phyloP scores from a whole-genome alignment of 2,888 invertebrate genomes.

The Lepidochitona cinerea region DNA sequence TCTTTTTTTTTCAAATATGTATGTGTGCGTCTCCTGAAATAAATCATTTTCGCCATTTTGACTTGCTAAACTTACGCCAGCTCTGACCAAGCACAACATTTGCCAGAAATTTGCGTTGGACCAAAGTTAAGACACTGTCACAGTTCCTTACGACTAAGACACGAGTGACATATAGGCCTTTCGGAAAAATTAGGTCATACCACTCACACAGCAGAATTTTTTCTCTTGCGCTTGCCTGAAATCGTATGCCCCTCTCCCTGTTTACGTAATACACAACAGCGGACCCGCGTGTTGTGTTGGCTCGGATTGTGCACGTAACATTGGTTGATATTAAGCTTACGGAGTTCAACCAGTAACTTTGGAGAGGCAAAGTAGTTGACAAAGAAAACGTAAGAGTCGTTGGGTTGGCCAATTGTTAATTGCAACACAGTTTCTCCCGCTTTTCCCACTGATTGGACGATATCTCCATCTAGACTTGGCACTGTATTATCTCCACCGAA shows the following conservation, averaged over 20 bases:
- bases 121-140: too few relatives aligned
- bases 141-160: too few relatives aligned
- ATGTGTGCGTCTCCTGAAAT: too few relatives aligned
- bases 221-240: background rate
- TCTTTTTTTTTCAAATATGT: too few relatives aligned
- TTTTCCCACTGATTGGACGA: background rate
- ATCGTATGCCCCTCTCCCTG: constrained; percentile 15
- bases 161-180: too few relatives aligned
- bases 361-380: constrained; percentile 11
- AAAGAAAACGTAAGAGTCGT: background rate
- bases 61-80: too few relatives aligned
- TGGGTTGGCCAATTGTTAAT: background rate
- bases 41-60: too few relatives aligned
- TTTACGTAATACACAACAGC: background rate
- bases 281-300: background rate
- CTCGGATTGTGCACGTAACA: background rate
- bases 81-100: too few relatives aligned
- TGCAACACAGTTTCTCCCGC: constrained; percentile 5
- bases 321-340: background rate
- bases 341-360: background rate
- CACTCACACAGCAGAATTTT: constrained; percentile 14
- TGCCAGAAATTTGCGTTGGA: too few relatives aligned
- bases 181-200: too few relatives aligned
- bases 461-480: background rate
- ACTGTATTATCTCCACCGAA: constrained; percentile 12